Evolutionary conservation across 2,113 vertebrate species (phyloP), one percentile per base, ranked within the genome.

Genomic region (Cebus imitator): DNA sequence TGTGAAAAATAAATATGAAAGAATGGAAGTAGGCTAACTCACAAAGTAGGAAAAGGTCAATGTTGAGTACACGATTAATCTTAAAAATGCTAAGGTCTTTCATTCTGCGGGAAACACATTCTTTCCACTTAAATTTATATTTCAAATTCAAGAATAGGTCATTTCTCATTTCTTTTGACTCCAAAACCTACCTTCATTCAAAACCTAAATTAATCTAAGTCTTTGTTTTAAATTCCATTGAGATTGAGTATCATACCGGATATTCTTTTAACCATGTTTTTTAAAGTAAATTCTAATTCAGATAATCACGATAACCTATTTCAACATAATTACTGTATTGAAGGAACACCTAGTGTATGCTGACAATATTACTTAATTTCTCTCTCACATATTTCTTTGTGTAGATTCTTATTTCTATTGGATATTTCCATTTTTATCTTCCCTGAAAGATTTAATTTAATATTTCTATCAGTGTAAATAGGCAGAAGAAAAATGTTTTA

Each of bases 211-310:
- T 30, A 2, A 79, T 83, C 20, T 70, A 97, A 70, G 55, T 93
- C 17, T 87, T 16, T 6, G 3, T 8, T 32, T 32, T 87, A 89
- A 78, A 14, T 27, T 94, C 35, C 37, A 82, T 12, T 52, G 40
- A 72, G 14, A 82, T 12, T 52, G 40, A 72, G 14, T 52, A 17
- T 27, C 13, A 57, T 64, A 75, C 3, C 2, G 76, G 43, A 6
- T 43, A 23, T 16, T 52, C 1, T 81, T 43, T 88, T 64, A 84
- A 81, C 16, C 20, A 48, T 40, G 8, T 50, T 83, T 66, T 95
- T 83, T n/a, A 68, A 64, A 64, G 75, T 2, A 90, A 95, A 91
- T 92, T 90, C 9, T 90, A 87, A 57, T 58, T 92, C 32, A 90
- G 81, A 17, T 5, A 40, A 70, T 58, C 37, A 48, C 37, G 37